phyloP scores from a whole-genome alignment of 2,113 vertebrate species.

The Odocoileus hemionus region DNA sequence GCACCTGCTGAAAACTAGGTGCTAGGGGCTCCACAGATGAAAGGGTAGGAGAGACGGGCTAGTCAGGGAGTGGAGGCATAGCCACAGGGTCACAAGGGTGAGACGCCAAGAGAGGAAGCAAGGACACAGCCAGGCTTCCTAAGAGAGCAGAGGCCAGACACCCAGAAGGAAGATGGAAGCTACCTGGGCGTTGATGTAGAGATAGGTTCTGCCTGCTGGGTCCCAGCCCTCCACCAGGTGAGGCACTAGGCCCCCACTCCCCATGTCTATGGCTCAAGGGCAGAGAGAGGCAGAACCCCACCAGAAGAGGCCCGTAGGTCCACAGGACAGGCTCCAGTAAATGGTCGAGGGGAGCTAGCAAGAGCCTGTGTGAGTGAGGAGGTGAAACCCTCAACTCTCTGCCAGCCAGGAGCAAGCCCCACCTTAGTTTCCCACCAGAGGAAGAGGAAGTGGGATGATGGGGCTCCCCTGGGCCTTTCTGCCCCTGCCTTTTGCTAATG shows the following conservation, averaged over 20 bases:
- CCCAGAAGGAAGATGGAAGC: neutral
- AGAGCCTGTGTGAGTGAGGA: neutral
- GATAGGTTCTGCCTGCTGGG: neutral
- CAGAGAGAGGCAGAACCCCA: neutral
- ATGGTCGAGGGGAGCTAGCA: neutral
- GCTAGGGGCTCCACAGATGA: slow-evolving; percentile 38
- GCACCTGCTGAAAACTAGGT: slow-evolving; percentile 17
- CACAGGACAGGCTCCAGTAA: neutral
- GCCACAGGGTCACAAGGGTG: neutral
- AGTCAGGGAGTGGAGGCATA: neutral
- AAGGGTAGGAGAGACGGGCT: neutral
- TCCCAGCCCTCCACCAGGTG: neutral
- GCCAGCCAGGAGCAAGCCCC: neutral
- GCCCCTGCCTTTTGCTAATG: neutral
- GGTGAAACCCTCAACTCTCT: neutral
- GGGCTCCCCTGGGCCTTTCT: neutral
- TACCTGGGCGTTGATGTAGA: neutral
- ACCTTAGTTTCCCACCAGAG: neutral
- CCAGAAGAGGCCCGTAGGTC: neutral
- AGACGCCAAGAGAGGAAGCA: neutral
- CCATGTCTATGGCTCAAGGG: fast-evolving
- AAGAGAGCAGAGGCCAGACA: neutral
- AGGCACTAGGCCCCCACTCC: neutral
- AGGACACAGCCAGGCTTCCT: neutral
- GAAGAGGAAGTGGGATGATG: neutral